Evolutionary conservation across 2,888 invertebrate species (phyloP).

Genomic region (Incurvaria masculella): DNA sequence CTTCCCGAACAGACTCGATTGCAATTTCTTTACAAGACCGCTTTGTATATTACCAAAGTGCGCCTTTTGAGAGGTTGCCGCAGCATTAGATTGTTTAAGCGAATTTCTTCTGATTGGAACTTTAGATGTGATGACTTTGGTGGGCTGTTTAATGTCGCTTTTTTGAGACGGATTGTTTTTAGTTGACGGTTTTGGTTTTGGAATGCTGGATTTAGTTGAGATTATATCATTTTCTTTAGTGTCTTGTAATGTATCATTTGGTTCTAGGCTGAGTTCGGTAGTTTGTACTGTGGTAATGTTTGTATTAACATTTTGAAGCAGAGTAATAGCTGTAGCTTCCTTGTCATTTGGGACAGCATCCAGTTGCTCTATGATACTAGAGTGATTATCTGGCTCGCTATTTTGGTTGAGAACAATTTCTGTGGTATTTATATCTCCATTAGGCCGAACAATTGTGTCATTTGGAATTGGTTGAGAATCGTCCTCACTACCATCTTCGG

Average conservation of each 20-base stretch:
- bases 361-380: no score
- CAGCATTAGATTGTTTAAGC: slow-evolving; percentile 39
- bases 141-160: slow-evolving; percentile 31
- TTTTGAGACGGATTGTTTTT: slow-evolving; percentile 29
- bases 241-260: slow-evolving; percentile 10
- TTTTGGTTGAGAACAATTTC: no score
- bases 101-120: slow-evolving; percentile 41
- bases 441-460: no score
- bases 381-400: no score
- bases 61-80: slow-evolving; percentile 38
- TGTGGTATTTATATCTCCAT: no score
- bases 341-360: no score
- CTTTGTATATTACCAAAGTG: slow-evolving; percentile 47
- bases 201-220: slow-evolving; percentile 41
- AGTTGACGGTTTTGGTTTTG: slow-evolving; percentile 28
- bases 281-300: no score
- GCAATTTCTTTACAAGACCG: slow-evolving; percentile 48
- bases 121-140: slow-evolving; percentile 39
- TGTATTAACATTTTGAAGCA: no score
- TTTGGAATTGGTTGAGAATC: no score
- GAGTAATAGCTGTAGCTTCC: no score
- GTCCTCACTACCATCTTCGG: no score
- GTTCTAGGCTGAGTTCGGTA: no score
- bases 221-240: not conserved
- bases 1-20: slow-evolving; percentile 39